A percentile compares a stretch with the other conserved stretches of the same genome.
phyloP scores from a whole-genome alignment of 2,113 vertebrate species.

The Bubo bubo region DNA sequence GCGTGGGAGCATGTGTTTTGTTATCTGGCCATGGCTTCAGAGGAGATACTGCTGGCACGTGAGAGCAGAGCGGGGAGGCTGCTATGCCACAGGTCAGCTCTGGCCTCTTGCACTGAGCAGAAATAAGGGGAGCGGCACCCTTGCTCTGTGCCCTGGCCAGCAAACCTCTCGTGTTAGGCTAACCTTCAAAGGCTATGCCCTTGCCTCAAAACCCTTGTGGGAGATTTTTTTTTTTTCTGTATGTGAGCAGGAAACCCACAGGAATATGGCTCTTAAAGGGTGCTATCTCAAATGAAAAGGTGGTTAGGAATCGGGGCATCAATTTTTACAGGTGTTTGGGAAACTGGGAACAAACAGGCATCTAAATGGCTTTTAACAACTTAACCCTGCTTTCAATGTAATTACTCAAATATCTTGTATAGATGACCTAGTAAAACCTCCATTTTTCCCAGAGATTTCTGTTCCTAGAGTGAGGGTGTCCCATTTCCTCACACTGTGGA shows the following conservation, averaged over 20 bases:
- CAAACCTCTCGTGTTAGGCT: background rate
- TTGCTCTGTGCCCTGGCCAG: background rate
- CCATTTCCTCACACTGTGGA: background rate
- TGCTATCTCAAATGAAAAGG: background rate
- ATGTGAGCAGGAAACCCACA: background rate
- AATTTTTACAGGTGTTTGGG: background rate
- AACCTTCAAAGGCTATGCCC: background rate
- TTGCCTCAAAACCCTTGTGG: fast-evolving
- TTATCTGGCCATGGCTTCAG: background rate
- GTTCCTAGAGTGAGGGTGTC: background rate
- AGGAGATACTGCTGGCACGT: fast-evolving
- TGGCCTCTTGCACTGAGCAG: background rate
- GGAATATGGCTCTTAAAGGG: background rate
- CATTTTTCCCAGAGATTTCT: background rate
- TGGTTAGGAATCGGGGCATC: background rate
- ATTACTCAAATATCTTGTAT: background rate
- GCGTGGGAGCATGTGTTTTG: fast-evolving
- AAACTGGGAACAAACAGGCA: background rate
- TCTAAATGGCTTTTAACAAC: background rate
- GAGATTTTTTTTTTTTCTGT: background rate
- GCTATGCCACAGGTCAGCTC: fast-evolving
- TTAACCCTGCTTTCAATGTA: background rate
- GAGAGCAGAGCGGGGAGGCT: background rate
- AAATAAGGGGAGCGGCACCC: background rate
- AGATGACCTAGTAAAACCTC: background rate